phyloP scores from a whole-genome alignment of 2,888 invertebrate species.

The Caenorhabditis sinica region DNA sequence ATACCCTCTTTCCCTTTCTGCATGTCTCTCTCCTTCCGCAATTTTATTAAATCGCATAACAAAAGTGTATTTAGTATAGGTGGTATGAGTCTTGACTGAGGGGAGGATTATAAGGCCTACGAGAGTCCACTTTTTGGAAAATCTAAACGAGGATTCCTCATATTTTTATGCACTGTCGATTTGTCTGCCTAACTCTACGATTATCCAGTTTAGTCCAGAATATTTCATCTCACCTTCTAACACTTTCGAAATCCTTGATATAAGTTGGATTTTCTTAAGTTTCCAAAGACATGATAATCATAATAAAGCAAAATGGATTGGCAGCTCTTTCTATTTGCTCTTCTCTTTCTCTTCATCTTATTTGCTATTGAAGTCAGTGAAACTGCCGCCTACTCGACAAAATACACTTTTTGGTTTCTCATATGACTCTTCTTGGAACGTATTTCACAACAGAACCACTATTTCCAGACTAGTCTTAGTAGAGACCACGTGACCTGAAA shows the following conservation, averaged over 20 bases:
- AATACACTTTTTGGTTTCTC: conserved; percentile 35
- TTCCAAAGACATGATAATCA: neutral
- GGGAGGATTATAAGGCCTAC: neutral
- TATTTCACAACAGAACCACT: conserved; percentile 13
- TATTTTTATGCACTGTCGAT: too few relatives aligned
- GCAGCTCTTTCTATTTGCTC: conserved; percentile 41
- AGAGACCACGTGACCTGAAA: neutral
- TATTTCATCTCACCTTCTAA: neutral
- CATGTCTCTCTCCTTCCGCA: conserved; percentile 4
- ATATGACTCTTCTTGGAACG: conserved; percentile 2
- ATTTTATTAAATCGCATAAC: conserved; percentile 46
- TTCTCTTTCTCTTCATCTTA: conserved; percentile 30
- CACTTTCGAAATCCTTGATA: neutral
- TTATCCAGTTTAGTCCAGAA: neutral
- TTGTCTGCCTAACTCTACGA: neutral
- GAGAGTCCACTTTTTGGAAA: too few relatives aligned
- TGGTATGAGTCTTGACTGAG: neutral
- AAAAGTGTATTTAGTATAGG: conserved; percentile 4
- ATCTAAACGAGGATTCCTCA: too few relatives aligned
- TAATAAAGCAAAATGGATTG: conserved; percentile 16
- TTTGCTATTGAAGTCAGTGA: conserved; percentile 46
- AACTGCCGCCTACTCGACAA: conserved; percentile 29
- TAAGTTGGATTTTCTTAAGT: too few relatives aligned
- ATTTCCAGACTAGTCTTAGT: neutral
- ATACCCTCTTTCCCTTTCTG: conserved; percentile 6